phyloP scores from a whole-genome alignment of 1,140 invertebrate genomes.

The Chrysoperla carnea region DNA sequence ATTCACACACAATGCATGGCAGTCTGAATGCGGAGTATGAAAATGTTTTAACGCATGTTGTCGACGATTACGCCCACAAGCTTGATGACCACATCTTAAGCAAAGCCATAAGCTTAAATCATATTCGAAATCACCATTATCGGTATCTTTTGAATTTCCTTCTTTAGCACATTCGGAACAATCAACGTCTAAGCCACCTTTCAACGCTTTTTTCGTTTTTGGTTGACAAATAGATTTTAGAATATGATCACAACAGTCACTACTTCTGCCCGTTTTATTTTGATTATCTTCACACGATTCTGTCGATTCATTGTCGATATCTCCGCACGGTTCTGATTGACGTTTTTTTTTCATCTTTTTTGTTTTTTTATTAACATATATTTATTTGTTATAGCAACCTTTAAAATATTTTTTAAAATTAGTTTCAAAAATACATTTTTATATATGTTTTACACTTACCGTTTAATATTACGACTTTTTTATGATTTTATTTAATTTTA shows the following conservation, averaged over 20 bases:
- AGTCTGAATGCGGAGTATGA: conserved; percentile 53
- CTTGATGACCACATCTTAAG: conserved; percentile 51
- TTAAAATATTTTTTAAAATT: no score
- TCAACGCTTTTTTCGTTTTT: conserved; percentile 40
- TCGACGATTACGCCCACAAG: conserved; percentile 50
- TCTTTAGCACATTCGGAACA: conserved; percentile 40
- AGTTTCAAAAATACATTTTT: no score
- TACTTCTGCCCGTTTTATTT: conserved; percentile 16
- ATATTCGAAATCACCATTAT: conserved; percentile 30
- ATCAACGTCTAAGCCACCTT: conserved; percentile 33
- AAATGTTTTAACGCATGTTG: conserved; percentile 64
- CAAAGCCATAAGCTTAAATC: conserved; percentile 48
- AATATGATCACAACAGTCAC: conserved; percentile 39
- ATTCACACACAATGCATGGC: conserved; percentile 55
- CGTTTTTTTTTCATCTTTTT: background rate
- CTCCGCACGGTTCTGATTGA: background rate
- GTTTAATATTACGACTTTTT: no score
- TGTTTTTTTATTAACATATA: no score
- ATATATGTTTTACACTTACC: no score
- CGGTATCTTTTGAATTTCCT: conserved; percentile 5
- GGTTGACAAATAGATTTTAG: conserved; percentile 45
- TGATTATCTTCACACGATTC: conserved; percentile 40
- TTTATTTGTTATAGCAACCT: no score
- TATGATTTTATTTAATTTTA: no score
- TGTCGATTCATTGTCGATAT: conserved; percentile 15